Evolutionary conservation across 2,888 invertebrate genomes (phyloP).

Genomic region (Ditula angustiorana): DNA sequence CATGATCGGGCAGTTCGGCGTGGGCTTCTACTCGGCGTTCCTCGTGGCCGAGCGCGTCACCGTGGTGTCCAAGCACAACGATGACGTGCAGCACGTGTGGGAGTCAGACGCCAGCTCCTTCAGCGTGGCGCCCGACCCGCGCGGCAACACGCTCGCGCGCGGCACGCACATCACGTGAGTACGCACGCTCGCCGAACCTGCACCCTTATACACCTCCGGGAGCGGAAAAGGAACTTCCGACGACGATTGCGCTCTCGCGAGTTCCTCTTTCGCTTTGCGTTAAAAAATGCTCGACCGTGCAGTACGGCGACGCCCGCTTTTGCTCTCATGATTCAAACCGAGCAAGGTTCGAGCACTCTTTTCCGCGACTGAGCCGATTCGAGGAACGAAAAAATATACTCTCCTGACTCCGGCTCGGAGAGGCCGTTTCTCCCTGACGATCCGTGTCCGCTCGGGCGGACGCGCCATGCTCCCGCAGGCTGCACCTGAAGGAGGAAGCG

Average conservation of each 20-base stretch:
- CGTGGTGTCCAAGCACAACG: slow-evolving; percentile 97
- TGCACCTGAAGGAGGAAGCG: slow-evolving; percentile 98
- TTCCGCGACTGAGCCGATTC: too few species aligned
- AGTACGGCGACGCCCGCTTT: too few species aligned
- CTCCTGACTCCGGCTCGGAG: too few species aligned
- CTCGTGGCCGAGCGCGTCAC: slow-evolving; percentile 98
- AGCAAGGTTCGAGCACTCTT: too few species aligned
- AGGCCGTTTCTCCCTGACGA: too few species aligned
- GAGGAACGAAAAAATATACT: too few species aligned
- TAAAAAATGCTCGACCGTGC: too few species aligned
- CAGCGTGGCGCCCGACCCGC: slow-evolving; percentile 96
- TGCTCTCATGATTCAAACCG: too few species aligned
- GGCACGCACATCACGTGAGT: slow-evolving; percentile 93
- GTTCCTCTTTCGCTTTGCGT: too few species aligned
- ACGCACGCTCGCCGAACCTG: background rate
- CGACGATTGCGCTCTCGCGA: too few species aligned
- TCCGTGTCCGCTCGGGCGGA: background rate
- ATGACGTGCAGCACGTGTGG: slow-evolving; percentile 98
- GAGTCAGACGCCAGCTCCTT: slow-evolving; percentile 97
- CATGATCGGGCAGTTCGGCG: slow-evolving; percentile 99
- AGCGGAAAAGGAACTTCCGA: too few species aligned
- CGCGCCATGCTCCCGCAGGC: slow-evolving; percentile 71
- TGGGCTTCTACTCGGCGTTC: slow-evolving; percentile 99
- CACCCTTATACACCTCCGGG: too few species aligned
- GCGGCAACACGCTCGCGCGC: slow-evolving; percentile 95